These are phyloP conservation scores for Galagoides demidoff DNA, from an alignment of 2,797 vertebrate species.

Conservation along the genomic window DNA sequence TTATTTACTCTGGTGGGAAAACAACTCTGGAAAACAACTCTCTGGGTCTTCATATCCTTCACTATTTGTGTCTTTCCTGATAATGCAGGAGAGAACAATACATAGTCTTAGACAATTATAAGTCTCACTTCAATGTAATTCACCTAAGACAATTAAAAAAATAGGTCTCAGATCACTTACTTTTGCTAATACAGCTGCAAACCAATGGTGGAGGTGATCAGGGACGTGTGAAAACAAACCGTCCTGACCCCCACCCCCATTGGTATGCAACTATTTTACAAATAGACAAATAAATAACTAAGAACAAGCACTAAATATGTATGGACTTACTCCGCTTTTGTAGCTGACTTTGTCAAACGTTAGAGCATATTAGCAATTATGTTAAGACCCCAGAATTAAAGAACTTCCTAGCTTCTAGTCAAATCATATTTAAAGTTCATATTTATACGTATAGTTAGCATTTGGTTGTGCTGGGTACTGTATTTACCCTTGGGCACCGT, in stretches of 20 bases:
- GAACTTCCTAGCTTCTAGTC: neutral
- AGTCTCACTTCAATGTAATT: constrained; percentile 33
- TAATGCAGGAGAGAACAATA: neutral
- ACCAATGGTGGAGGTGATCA: no score
- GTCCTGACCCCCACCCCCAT: no score
- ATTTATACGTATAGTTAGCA: neutral
- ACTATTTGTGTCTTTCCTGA: neutral
- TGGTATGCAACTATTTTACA: neutral
- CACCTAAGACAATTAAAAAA: neutral
- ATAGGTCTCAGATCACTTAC: neutral
- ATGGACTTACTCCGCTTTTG: neutral
- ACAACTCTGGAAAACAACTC: constrained; percentile 12
- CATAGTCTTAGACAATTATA: neutral
- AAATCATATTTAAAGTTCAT: neutral
- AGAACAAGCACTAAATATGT: neutral
- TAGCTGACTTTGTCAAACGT: neutral
- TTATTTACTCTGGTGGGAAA: neutral
- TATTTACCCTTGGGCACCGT: neutral
- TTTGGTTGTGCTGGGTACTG: neutral
- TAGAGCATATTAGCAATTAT: neutral
- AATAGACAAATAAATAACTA: neutral
- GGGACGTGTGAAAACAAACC: no score
- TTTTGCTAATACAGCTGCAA: neutral
- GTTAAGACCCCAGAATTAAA: neutral
- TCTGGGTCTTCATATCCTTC: neutral